A percentile compares a stretch with the other conserved stretches of the same genome.
These are phyloP conservation scores for Sylvicapra grimmia DNA, from an alignment of 2,113 vertebrate species.

Conservation along the genomic window DNA sequence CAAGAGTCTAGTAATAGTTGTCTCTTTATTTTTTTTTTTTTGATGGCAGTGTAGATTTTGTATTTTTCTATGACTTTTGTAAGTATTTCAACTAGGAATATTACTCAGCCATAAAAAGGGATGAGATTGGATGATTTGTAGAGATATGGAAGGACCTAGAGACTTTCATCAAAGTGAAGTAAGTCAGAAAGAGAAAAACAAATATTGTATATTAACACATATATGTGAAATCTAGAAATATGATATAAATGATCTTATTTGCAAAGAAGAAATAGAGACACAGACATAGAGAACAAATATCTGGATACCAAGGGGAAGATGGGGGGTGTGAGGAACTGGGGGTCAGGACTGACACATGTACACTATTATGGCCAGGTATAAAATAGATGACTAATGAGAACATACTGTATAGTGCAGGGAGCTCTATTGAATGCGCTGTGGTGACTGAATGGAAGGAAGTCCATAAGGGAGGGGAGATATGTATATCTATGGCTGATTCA, in stretches of 20 bases:
- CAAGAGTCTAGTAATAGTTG: background rate
- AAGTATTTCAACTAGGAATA: background rate
- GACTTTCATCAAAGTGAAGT: background rate
- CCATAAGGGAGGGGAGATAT: background rate
- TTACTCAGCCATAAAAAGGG: background rate
- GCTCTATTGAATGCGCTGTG: background rate
- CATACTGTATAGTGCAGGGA: background rate
- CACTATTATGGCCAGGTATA: background rate
- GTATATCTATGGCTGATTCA: background rate
- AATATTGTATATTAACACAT: background rate
- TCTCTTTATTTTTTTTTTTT: background rate
- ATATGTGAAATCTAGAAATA: background rate
- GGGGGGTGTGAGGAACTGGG: background rate
- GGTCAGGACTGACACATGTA: background rate
- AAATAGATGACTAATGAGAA: background rate
- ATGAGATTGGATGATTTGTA: background rate
- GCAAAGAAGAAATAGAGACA: background rate
- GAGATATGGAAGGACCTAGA: background rate
- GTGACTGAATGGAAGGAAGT: background rate
- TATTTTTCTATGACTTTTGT: background rate
- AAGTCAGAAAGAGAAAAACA: background rate
- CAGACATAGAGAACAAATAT: background rate
- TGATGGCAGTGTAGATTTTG: background rate
- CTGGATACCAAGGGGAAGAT: background rate
- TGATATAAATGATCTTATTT: background rate